phyloP scores from a whole-genome alignment of 2,888 invertebrate genomes.

The Brachyptera risi region DNA sequence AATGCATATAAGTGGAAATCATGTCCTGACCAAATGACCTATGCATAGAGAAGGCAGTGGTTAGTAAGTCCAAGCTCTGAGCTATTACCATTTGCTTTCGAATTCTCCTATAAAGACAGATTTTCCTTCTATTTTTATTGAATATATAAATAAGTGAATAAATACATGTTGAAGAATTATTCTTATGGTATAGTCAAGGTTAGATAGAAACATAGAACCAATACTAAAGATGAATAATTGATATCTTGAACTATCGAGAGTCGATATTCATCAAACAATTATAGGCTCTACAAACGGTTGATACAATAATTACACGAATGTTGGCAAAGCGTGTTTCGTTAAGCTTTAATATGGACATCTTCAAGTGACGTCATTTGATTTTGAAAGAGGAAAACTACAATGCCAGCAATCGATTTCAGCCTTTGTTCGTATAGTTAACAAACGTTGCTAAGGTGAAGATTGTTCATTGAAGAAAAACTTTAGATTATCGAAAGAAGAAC shows the following conservation, averaged over 20 bases:
- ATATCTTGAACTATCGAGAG: too few species aligned
- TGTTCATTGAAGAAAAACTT: too few species aligned
- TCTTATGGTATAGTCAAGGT: neutral
- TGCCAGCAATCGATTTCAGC: neutral
- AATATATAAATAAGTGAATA: neutral
- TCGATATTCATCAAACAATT: too few species aligned
- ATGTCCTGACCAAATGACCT: conserved; percentile 11
- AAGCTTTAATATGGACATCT: too few species aligned
- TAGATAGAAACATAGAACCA: too few species aligned
- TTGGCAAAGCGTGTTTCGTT: too few species aligned
- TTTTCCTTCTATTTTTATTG: neutral
- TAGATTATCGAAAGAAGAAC: too few species aligned
- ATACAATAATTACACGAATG: too few species aligned
- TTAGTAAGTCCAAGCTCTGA: conserved; percentile 1
- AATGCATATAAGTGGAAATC: neutral
- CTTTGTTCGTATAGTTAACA: neutral
- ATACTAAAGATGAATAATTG: too few species aligned
- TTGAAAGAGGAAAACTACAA: neutral
- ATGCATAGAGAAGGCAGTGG: neutral
- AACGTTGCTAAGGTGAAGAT: too few species aligned
- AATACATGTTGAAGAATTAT: neutral
- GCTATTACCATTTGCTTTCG: neutral
- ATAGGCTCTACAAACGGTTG: too few species aligned
- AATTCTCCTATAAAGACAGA: neutral
- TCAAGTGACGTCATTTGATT: too few species aligned